These are phyloP conservation scores for Apodemia mormo DNA, from an alignment of 2,888 invertebrate species.

Conservation along the genomic window DNA sequence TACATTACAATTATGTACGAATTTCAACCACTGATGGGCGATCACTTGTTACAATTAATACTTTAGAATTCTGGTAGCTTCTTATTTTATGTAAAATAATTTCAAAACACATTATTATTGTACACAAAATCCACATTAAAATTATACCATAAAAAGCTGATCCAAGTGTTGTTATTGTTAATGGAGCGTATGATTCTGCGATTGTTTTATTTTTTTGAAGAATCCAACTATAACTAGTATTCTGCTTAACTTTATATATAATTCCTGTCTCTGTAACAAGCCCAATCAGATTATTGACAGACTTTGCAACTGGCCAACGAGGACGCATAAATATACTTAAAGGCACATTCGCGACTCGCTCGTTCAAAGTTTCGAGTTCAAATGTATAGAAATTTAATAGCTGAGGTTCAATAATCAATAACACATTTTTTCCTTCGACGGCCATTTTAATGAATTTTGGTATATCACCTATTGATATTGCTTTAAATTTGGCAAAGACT, in stretches of 20 bases:
- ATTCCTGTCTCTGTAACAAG: conserved; percentile 49
- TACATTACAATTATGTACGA: too few relatives aligned
- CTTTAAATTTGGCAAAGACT: conserved; percentile 41
- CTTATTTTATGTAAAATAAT: too few relatives aligned
- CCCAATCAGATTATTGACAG: conserved; percentile 41
- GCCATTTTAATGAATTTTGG: conserved; percentile 41
- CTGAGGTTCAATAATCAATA: conserved; percentile 44
- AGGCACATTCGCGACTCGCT: conserved; percentile 42
- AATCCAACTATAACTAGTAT: conserved; percentile 16
- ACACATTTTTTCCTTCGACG: conserved; percentile 48
- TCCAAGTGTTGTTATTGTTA: conserved; percentile 45
- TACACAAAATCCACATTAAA: too few relatives aligned
- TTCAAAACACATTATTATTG: too few relatives aligned
- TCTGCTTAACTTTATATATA: conserved; percentile 22
- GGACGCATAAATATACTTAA: conserved; percentile 51
- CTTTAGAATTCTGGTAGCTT: background rate
- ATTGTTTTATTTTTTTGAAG: conserved; percentile 17
- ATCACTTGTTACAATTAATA: too few relatives aligned
- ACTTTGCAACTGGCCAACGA: conserved; percentile 52
- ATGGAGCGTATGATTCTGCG: conserved; percentile 32
- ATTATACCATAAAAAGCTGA: conserved; percentile 49
- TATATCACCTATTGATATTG: conserved; percentile 39
- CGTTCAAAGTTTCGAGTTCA: conserved; percentile 47
- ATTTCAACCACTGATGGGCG: too few relatives aligned
- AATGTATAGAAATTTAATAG: conserved; percentile 36